These are phyloP conservation scores for Psittacula echo DNA, from an alignment of 2,797 vertebrate genomes.

Conservation along the genomic window DNA sequence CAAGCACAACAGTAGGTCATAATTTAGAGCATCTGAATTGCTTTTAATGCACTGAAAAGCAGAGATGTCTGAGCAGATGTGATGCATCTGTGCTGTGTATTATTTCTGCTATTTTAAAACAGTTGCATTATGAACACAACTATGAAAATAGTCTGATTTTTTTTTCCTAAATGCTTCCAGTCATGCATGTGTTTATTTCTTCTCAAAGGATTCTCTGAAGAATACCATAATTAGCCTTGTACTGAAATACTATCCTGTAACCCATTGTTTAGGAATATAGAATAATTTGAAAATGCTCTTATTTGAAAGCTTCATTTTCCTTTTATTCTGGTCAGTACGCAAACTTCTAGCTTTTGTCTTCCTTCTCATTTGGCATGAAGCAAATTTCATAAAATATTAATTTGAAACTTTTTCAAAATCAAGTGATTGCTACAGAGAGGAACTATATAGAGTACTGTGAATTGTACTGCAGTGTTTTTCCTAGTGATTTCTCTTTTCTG, in stretches of 20 bases:
- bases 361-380: background rate
- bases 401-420: background rate
- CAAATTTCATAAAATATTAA: background rate
- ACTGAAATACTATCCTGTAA: background rate
- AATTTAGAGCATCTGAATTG: conserved; percentile 15
- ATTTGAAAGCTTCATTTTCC: background rate
- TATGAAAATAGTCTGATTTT: conserved; percentile 12
- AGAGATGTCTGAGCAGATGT: conserved; percentile 29
- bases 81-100: background rate
- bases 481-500: background rate
- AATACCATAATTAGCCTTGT: background rate
- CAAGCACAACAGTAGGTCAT: background rate
- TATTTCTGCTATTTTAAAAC: conserved; percentile 40
- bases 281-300: background rate
- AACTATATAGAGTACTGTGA: background rate
- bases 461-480: background rate
- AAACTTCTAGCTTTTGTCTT: background rate
- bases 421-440: background rate
- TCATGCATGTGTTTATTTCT: background rate
- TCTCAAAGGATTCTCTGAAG: background rate
- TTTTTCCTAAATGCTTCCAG: conserved; percentile 35
- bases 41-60: conserved; percentile 24
- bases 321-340: background rate
- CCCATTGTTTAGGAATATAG: background rate
- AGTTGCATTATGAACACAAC: conserved; percentile 1